phyloP scores from a whole-genome alignment of 1,140 invertebrate genomes.

The Dysdera silvatica region DNA sequence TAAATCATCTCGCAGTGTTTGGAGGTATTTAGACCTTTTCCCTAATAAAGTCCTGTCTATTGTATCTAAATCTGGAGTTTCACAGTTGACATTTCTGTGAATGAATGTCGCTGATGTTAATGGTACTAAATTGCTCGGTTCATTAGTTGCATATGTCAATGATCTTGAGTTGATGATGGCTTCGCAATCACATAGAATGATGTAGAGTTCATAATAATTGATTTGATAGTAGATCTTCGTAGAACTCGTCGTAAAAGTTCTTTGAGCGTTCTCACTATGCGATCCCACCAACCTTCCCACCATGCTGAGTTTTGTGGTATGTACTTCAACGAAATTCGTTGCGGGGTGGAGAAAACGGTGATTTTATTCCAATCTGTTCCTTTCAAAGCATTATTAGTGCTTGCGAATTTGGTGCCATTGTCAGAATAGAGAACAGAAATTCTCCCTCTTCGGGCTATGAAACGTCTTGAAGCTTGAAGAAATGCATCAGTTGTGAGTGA shows the following conservation, averaged over 20 bases:
- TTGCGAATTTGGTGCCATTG: conserved; percentile 41
- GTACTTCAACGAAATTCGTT: conserved; percentile 9
- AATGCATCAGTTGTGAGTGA: conserved; percentile 37
- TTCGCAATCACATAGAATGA: conserved; percentile 13
- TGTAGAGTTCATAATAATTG: background rate
- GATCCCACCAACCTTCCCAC: background rate
- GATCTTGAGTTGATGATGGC: conserved; percentile 1
- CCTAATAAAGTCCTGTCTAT: no score
- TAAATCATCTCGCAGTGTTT: no score
- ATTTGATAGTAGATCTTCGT: background rate
- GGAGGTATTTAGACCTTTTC: no score
- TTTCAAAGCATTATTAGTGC: background rate
- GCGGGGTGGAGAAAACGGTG: background rate
- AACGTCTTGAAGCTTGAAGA: conserved; percentile 37
- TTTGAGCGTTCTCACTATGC: background rate
- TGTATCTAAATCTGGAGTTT: no score
- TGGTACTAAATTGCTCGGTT: no score
- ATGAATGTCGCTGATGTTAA: no score
- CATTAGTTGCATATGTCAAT: no score
- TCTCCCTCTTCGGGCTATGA: conserved; percentile 38
- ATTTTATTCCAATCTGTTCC: conserved; percentile 3
- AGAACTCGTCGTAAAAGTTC: background rate
- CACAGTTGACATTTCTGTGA: no score
- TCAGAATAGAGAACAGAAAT: conserved; percentile 39
- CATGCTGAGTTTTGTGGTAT: background rate